These are phyloP conservation scores for Alouatta palliata DNA, from an alignment of 2,113 vertebrate species.

Conservation along the genomic window DNA sequence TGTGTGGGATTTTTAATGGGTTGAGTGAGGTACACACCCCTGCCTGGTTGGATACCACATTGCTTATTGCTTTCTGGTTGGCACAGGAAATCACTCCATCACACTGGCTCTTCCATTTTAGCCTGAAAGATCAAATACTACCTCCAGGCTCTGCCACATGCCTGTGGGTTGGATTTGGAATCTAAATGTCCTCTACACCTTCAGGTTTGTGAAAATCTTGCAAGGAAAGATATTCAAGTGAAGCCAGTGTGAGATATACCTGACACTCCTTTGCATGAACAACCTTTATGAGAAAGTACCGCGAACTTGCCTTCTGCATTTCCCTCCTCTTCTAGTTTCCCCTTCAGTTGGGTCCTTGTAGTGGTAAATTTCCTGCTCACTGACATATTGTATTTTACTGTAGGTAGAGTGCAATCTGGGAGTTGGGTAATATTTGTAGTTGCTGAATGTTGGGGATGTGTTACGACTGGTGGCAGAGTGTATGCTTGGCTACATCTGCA, in stretches of 20 bases:
- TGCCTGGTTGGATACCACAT: background rate
- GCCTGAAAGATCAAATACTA: background rate
- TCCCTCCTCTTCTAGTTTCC: background rate
- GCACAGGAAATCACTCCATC: slow-evolving; percentile 12
- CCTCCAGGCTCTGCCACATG: background rate
- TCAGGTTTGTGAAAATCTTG: background rate
- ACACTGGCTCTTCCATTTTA: background rate
- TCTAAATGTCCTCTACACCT: background rate
- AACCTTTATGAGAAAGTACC: background rate
- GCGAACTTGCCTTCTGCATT: background rate
- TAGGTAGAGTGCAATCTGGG: background rate
- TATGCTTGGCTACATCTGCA: background rate
- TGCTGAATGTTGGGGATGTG: slow-evolving; percentile 10
- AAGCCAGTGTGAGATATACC: background rate
- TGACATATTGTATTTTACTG: background rate
- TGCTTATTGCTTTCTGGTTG: slow-evolving; percentile 31
- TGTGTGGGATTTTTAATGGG: background rate
- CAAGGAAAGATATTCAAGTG: background rate
- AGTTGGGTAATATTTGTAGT: slow-evolving; percentile 1
- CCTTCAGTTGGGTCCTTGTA: background rate
- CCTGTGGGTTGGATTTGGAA: background rate
- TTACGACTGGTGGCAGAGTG: background rate
- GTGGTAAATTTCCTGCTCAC: background rate
- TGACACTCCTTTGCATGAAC: background rate
- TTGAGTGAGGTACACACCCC: background rate